Percentiles rank a stretch among this genome's conserved stretches.
Evolutionary conservation across 2,797 vertebrate genomes (phyloP).

Genomic region (Phrynocephalus vlangalii): DNA sequence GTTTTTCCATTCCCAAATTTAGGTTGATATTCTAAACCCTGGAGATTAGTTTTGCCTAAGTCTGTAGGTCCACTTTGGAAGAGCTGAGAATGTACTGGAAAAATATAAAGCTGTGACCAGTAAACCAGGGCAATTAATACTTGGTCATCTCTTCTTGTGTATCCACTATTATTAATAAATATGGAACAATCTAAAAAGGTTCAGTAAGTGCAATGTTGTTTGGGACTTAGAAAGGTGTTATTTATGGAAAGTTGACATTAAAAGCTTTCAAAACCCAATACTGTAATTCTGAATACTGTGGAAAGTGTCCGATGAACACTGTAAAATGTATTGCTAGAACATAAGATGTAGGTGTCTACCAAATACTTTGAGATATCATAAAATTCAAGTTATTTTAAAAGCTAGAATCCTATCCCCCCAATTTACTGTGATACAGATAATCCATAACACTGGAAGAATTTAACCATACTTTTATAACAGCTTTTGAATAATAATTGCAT

Average conservation of each 20-base stretch:
- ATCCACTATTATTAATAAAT: neutral
- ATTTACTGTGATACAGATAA: too few relatives aligned
- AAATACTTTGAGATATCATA: conserved; percentile 14
- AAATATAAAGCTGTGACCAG: neutral
- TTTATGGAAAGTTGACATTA: conserved; percentile 13
- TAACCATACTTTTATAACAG: neutral
- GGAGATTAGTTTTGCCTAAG: conserved; percentile 27
- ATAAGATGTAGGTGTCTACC: conserved; percentile 11
- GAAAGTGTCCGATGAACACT: neutral
- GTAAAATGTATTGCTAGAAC: neutral
- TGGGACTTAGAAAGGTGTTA: neutral
- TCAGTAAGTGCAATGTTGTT: neutral
- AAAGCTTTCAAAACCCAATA: conserved; percentile 12
- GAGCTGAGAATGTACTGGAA: neutral
- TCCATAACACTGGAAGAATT: neutral
- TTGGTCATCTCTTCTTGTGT: neutral
- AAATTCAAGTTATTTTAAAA: conserved; percentile 13
- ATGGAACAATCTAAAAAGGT: neutral
- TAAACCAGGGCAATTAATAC: neutral
- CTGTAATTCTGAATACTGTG: neutral
- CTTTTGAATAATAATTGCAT: too few relatives aligned
- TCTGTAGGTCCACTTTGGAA: conserved; percentile 4
- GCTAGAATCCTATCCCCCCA: neutral
- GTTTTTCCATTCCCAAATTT: conserved; percentile 22
- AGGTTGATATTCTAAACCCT: neutral